phyloP scores from a whole-genome alignment of 2,888 invertebrate genomes.

The Strigamia transsilvanica region DNA sequence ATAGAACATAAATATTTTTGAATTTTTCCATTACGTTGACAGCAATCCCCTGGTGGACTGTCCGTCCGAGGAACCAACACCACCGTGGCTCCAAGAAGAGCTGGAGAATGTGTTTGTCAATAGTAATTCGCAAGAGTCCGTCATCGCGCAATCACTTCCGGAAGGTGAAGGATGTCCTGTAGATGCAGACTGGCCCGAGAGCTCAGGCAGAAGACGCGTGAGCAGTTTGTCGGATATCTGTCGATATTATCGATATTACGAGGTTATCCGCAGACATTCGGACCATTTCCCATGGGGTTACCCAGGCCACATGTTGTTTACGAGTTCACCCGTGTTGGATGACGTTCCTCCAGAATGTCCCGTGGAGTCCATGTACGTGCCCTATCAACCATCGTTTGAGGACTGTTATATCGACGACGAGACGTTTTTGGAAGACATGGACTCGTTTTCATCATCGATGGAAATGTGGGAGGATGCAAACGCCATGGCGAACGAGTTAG shows the following conservation, averaged over 20 bases:
- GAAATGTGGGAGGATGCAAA: constrained; percentile 5
- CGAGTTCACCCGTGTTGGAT: constrained; percentile 22
- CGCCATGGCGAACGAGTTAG: not conserved
- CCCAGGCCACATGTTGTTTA: constrained; percentile 18
- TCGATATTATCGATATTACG: constrained; percentile 39
- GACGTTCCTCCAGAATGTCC: constrained; percentile 50
- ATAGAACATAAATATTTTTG: not conserved
- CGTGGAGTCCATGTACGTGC: constrained; percentile 11
- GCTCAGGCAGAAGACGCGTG: constrained; percentile 12
- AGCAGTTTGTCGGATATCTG: constrained; percentile 42
- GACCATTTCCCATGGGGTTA: constrained; percentile 30
- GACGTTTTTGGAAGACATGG: constrained; percentile 30
- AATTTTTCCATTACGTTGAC: not conserved
- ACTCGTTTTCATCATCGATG: constrained; percentile 32
- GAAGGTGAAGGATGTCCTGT: not conserved
- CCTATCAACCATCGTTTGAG: constrained; percentile 34
- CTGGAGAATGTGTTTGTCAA: not conserved
- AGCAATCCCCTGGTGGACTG: not conserved
- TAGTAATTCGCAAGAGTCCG: constrained; percentile 6
- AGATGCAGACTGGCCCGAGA: not conserved
- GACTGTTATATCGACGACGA: constrained; percentile 50
- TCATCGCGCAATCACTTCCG: constrained; percentile 10
- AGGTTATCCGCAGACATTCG: constrained; percentile 40
- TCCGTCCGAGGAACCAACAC: constrained; percentile 6
- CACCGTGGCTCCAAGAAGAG: not conserved